phyloP scores from a whole-genome alignment of 2,888 invertebrate species.

The Molorchus minor region DNA sequence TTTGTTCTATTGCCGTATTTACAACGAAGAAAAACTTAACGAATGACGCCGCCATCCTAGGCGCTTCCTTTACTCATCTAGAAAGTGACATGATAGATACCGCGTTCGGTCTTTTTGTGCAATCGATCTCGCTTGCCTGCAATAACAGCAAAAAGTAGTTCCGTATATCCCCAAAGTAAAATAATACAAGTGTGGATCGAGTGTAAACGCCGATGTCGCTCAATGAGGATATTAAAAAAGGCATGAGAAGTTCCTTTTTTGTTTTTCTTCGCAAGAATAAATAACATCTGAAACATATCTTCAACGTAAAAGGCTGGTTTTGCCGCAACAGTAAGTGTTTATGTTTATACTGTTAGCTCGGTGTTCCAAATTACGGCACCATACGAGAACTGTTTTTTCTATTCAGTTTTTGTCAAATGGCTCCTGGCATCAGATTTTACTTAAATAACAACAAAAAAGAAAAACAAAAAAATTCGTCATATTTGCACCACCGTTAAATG shows the following conservation, averaged over 20 bases:
- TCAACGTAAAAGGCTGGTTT: no score
- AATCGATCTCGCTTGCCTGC: constrained; percentile 51
- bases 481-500: no score
- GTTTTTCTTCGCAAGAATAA: constrained; percentile 1
- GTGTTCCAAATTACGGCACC: no score
- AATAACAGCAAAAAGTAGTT: constrained; percentile 53
- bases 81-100: constrained; percentile 42
- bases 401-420: no score
- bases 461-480: no score
- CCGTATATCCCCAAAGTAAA: constrained; percentile 45
- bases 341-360: no score
- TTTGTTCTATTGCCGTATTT: background rate
- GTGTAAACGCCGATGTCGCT: constrained; percentile 19
- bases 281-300: no score
- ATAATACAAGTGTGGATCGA: constrained; percentile 32
- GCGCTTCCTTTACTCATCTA: constrained; percentile 39
- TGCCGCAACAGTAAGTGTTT: no score
- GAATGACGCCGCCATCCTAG: constrained; percentile 30
- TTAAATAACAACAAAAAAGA: no score
- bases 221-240: constrained; percentile 27
- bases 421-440: no score
- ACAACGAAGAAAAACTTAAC: constrained; percentile 19
- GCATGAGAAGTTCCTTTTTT: background rate
- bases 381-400: no score
- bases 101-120: constrained; percentile 51